Base-by-base conservation (phyloP, 64 coral and sea anemone species). In the Catalaphyllia jardinei region DNA sequence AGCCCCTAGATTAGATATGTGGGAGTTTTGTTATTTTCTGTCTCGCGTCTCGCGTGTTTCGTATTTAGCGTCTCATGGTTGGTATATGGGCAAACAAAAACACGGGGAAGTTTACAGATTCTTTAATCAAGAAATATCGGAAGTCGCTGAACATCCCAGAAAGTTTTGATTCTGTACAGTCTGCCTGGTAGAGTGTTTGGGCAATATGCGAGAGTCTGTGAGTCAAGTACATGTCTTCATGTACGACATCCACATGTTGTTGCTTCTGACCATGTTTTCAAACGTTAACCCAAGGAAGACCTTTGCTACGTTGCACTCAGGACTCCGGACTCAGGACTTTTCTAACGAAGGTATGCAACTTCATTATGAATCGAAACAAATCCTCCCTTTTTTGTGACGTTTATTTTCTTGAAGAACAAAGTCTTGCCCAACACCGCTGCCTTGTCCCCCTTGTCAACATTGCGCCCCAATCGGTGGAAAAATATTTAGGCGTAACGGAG, bases 381-480 rank as follows among this genome's bases (percentile, higher is more conserved):
- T 60, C 28, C 78, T 4, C 11, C 25, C 22, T 49, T 29, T 14
- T 29, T 17, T 24, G 4, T 16, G 77, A 29, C 52, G 15, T 60
- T 52, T 79, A 29, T 79, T 79, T 28, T 31, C 54, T 57, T 4
- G 61, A 61, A 55, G 9, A 46, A 19, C 10, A 61, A 30, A 14
- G 78, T 30, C 16, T 33, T 29, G 51, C 29, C 1, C n/a, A 29
- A 62, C 15, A 9, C 49, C 76, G 25, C 46, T 57, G n/a, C n/a
- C n/a, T n/a, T n/a, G n/a, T n/a, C n/a, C n/a, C n/a, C 76, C 61
- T 71, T 85, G 63, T 71, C 62, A 85, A 71, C 62, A 71, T 85
- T 49, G 51, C 12, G 50, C 29, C 63, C 27, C 1, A 69, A 71
- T 85, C 71, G 50, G 69, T 67, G 62, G 22, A 24, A 85, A 46